Percentiles rank a stretch among this genome's conserved stretches.
Conservation (phyloP, 2,888 invertebrate species). For the Xiphydria camelus region DNA sequence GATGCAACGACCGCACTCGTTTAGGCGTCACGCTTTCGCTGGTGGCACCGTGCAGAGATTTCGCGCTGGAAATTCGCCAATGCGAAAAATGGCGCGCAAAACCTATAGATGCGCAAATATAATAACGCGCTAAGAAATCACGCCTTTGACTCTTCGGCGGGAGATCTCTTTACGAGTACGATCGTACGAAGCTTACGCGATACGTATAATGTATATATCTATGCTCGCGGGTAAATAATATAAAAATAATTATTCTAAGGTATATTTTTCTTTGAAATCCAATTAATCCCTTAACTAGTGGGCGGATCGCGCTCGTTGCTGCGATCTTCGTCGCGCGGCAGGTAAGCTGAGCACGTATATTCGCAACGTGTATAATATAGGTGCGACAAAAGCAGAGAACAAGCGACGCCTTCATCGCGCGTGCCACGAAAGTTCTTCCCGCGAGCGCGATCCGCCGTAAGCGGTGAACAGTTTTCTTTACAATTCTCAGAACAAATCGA, state of each 20-base stretch:
- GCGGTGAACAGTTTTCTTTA: no score
- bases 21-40: not conserved
- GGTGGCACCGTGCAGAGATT: not conserved
- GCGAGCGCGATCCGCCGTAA: no score
- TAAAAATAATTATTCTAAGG: constrained; percentile 42
- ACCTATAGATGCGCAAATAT: constrained; percentile 8
- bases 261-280: constrained; percentile 4
- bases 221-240: constrained; percentile 38
- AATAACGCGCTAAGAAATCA: constrained; percentile 1
- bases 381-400: no score
- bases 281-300: constrained; percentile 30
- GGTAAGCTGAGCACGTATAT: no score
- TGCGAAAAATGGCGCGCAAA: not conserved
- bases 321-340: no score
- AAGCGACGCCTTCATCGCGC: no score
- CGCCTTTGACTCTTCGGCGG: constrained; percentile 5
- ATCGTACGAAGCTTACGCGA: not conserved
- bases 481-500: no score
- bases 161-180: not conserved
- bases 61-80: no score
- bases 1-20: constrained; percentile 7
- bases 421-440: no score
- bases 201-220: constrained; percentile 16
- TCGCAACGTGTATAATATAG: no score
- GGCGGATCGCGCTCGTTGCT: no score